Percentiles rank a stretch among this genome's conserved stretches.
phyloP scores from a whole-genome alignment of 2,113 vertebrate genomes.

The Nibea albiflora region DNA sequence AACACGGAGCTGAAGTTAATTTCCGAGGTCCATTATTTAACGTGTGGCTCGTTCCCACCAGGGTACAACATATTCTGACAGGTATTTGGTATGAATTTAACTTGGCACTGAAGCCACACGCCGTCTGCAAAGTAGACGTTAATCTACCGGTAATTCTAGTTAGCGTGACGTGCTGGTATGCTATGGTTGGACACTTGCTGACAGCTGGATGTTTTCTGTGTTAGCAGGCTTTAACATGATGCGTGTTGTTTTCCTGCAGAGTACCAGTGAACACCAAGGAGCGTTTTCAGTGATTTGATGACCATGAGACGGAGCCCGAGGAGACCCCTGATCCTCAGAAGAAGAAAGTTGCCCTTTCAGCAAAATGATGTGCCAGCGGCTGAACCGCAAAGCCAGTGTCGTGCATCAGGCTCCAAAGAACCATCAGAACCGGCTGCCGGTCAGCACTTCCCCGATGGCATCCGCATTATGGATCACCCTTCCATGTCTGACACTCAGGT shows the following conservation, averaged over 20 bases:
- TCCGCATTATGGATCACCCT: conserved; percentile 91
- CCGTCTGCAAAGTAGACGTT: conserved; percentile 13
- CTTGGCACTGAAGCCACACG: background rate
- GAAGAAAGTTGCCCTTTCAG: conserved; percentile 88
- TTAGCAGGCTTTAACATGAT: background rate
- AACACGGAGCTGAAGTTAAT: too few relatives aligned
- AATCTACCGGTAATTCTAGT: conserved; percentile 3
- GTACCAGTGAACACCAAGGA: conserved; percentile 35
- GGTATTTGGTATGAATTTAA: background rate
- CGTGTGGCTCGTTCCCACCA: accelerated
- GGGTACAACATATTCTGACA: too few relatives aligned
- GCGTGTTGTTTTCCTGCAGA: conserved; percentile 36
- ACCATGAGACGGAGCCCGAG: conserved; percentile 94
- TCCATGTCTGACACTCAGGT: conserved; percentile 91
- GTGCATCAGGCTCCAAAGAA: conserved; percentile 39
- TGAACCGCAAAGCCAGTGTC: conserved; percentile 55
- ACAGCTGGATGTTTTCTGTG: background rate
- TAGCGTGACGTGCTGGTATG: background rate
- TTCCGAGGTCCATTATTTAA: background rate
- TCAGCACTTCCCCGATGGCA: conserved; percentile 83
- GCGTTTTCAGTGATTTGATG: conserved; percentile 65
- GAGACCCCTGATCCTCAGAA: conserved; percentile 95
- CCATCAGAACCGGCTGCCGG: conserved; percentile 29
- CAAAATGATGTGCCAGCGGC: conserved; percentile 62
- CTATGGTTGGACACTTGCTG: background rate